Base-by-base conservation (phyloP, 92 coral and sea anemone genomes). In the Parazoanthus darwini region DNA sequence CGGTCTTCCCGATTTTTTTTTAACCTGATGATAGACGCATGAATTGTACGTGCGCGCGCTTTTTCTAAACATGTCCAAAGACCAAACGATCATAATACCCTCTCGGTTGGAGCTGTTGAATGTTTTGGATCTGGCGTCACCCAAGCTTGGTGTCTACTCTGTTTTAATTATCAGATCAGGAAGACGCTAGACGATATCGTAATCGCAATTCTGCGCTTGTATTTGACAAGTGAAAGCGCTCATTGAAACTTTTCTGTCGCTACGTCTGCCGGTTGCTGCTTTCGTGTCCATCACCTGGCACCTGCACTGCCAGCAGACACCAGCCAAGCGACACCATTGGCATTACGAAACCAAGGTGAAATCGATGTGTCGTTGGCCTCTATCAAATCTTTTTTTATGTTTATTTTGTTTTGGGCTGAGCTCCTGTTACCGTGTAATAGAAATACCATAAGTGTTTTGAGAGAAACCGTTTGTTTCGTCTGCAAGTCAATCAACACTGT, bases 61-160 rank as follows among this genome's bases (percentile, higher is more conserved):
- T 39, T 74, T 76, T 16, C 79, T 38, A 38, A 76, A 81, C 48
- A 44, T 56, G 36, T 18, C 85, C 46, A 36, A 81, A 63, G 33
- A 36, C 79, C 56, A 58, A 81, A 58, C 51, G 50, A 25, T 58
- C 29, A n/a, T 84, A 23, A 63, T 84, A 70, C 43, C 39, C 48
- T 67, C 87, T 42, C 56, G 78, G 59, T 10, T 71, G 87, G 74
- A 81, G 72, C 29, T 81, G 36, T n/a, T 5, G 11, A 79, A 73
- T 29, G 43, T 29, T 79, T 48, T 79, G 3, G 73, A 63, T 63
- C 20, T 63, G 87, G 48, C n/a, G 44, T 67, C 63, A 67, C 36
- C 42, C 65, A 83, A 70, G 77, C 78, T 67, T 71, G 42, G 58
- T 71, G 63, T 73, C 48, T 18, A 84, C 77, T 84, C 87, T 70